These are phyloP conservation scores for Lycaena phlaeas DNA, from an alignment of 2,888 invertebrate genomes.

Conservation along the genomic window DNA sequence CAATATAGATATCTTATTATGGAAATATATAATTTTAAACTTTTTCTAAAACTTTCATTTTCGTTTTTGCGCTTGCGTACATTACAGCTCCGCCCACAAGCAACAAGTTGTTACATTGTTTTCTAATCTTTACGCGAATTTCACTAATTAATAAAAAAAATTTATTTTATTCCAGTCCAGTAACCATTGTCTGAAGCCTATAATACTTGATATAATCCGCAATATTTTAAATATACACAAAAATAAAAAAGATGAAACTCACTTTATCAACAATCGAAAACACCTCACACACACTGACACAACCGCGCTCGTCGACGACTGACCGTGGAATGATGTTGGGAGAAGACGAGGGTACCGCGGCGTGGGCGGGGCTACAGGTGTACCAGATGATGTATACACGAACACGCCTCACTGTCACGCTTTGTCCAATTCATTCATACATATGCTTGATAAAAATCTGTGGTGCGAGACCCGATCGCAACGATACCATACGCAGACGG, in stretches of 20 bases:
- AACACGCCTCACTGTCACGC: conserved; percentile 67
- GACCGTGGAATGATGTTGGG: conserved; percentile 21
- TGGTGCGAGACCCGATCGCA: too few relatives aligned
- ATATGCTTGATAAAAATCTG: too few relatives aligned
- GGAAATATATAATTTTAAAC: too few relatives aligned
- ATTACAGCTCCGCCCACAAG: conserved; percentile 44
- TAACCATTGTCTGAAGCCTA: too few relatives aligned
- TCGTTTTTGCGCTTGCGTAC: conserved; percentile 47
- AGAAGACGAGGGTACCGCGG: conserved; percentile 24
- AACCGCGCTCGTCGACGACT: conserved; percentile 38
- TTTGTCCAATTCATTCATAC: conserved; percentile 28
- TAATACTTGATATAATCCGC: too few relatives aligned
- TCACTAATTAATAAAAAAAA: too few relatives aligned
- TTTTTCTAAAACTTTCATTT: too few relatives aligned
- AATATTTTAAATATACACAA: too few relatives aligned
- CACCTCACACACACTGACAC: not conserved
- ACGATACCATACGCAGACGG: too few relatives aligned
- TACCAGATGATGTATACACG: conserved; percentile 65
- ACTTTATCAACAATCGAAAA: not conserved
- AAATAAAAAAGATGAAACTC: not conserved
- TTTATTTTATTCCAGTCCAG: too few relatives aligned
- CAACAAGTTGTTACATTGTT: conserved; percentile 40
- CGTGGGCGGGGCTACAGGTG: conserved; percentile 60
- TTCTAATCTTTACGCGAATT: not conserved
- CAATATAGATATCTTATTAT: too few relatives aligned